Percentiles rank a stretch among this genome's conserved stretches.
These are phyloP conservation scores for Zootermopsis nevadensis DNA, from an alignment of 2,888 invertebrate genomes.

Conservation along the genomic window DNA sequence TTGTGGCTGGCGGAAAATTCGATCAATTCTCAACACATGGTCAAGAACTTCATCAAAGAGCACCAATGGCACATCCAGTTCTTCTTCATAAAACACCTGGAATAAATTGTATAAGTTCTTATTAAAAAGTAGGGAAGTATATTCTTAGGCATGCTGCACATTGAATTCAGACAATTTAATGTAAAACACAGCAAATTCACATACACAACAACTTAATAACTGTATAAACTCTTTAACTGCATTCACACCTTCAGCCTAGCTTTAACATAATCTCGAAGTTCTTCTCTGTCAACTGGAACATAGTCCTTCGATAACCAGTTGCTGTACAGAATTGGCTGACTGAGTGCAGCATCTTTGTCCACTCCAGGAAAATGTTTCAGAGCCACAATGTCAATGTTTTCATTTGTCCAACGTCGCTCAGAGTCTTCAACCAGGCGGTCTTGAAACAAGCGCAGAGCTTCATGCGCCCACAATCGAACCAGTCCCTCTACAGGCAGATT, in stretches of 20 bases:
- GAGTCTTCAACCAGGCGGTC: conserved; percentile 93
- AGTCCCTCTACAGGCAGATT: conserved; percentile 91
- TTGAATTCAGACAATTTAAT: too few species aligned
- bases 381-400: conserved; percentile 93
- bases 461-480: conserved; percentile 99
- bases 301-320: conserved; percentile 99
- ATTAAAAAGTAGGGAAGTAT: too few species aligned
- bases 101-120: too few species aligned
- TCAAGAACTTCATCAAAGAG: conserved; percentile 99
- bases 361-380: conserved; percentile 95
- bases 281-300: conserved; percentile 94
- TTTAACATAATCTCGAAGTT: conserved; percentile 95
- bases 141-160: too few species aligned
- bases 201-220: too few species aligned
- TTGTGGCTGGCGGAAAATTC: conserved; percentile 99
- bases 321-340: conserved; percentile 95
- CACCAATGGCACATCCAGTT: conserved; percentile 97
- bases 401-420: conserved; percentile 98
- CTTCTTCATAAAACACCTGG: conserved; percentile 98
- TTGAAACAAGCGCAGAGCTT: conserved; percentile 97
- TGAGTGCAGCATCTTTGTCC: conserved; percentile 85
- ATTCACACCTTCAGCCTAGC: conserved; percentile 87
- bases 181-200: too few species aligned
- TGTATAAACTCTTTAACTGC: neutral
- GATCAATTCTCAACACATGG: conserved; percentile 97